A percentile compares a stretch with the other conserved stretches of the same genome.
Conservation (phyloP, 2,113 vertebrate genomes). For the Porphyrio hochstetteri region DNA sequence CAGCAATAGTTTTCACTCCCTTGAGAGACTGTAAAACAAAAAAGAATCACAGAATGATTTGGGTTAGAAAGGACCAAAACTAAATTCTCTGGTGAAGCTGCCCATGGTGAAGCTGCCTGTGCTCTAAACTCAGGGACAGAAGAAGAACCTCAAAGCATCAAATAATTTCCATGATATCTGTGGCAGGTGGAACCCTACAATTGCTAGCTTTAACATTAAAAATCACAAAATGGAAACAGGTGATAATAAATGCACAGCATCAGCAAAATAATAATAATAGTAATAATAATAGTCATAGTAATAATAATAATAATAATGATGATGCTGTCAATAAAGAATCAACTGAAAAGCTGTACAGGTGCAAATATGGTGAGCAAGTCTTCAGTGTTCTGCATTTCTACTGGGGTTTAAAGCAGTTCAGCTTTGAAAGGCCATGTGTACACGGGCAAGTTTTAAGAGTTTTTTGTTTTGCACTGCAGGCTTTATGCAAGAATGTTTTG, state of each 20-base stretch:
- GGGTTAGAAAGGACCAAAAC: too few species aligned
- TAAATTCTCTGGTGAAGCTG: not conserved
- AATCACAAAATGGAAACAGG: not conserved
- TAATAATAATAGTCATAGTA: not conserved
- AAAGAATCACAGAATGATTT: too few species aligned
- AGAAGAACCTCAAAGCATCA: not conserved
- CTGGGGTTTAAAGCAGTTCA: not conserved
- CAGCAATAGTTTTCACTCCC: not conserved
- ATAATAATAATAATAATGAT: not conserved
- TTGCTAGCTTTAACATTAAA: not conserved
- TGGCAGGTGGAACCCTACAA: not conserved
- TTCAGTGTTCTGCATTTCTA: not conserved
- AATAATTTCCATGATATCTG: not conserved
- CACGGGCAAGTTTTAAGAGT: not conserved
- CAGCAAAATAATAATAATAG: not conserved
- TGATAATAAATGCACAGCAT: not conserved
- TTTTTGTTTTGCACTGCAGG: not conserved
- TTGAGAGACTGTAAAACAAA: not conserved
- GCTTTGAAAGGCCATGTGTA: not conserved
- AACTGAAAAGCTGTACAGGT: not conserved
- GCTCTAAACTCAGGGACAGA: not conserved
- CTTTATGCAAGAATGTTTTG: not conserved
- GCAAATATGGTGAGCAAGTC: not conserved
- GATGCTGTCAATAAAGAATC: not conserved
- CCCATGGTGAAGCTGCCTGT: not conserved